Percentiles rank a stretch among this genome's conserved stretches.
phyloP scores from a whole-genome alignment of 2,797 vertebrate species.

The Pseudochirops corinnae region DNA sequence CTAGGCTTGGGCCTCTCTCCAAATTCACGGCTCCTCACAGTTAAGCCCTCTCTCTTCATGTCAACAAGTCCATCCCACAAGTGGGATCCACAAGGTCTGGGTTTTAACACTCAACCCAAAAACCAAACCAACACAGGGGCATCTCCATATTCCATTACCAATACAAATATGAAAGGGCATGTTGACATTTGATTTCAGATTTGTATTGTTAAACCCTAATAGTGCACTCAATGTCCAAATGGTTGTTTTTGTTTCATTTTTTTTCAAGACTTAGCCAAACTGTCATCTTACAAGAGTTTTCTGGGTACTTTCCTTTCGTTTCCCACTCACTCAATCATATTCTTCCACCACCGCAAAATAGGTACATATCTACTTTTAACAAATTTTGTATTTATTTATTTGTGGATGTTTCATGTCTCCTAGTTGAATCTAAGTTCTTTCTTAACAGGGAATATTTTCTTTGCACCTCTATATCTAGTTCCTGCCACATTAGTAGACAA shows the following conservation, averaged over 20 bases:
- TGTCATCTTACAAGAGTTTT: background rate
- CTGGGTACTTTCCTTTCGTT: background rate
- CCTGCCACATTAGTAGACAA: background rate
- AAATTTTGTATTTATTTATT: background rate
- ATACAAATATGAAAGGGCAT: background rate
- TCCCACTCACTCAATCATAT: background rate
- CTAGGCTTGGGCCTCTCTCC: no score
- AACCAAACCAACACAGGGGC: no score
- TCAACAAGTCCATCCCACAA: no score
- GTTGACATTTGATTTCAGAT: background rate
- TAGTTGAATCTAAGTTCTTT: background rate
- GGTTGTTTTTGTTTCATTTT: background rate
- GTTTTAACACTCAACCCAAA: no score
- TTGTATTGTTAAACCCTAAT: background rate
- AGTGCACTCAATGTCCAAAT: background rate
- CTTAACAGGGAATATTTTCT: background rate
- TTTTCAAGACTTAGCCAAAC: background rate
- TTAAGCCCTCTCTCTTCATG: no score
- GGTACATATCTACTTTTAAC: background rate
- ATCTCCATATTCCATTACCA: no score
- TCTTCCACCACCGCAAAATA: background rate
- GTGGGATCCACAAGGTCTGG: no score
- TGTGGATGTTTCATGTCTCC: background rate
- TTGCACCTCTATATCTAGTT: background rate
- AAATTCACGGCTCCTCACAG: no score